These are phyloP conservation scores for Potamarius usumacintae DNA, from an alignment of 2,113 vertebrate genomes.

Conservation along the genomic window DNA sequence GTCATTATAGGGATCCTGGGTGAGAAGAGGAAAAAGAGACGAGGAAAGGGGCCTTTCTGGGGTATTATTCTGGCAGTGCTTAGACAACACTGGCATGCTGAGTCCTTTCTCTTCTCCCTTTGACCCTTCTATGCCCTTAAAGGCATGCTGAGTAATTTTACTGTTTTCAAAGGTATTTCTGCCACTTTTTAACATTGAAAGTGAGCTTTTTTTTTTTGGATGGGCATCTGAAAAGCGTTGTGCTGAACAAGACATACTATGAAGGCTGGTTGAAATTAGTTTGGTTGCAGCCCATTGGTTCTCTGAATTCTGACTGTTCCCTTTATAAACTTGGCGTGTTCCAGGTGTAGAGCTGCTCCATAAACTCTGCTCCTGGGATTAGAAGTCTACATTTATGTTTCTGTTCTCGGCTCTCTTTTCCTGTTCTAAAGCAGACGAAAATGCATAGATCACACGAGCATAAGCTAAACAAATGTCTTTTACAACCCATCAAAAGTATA, in stretches of 20 bases:
- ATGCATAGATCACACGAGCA: constrained; percentile 43
- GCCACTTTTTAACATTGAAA: not conserved
- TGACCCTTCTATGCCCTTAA: constrained; percentile 12
- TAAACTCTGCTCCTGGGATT: not conserved
- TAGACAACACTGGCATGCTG: constrained; percentile 6
- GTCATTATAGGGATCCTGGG: constrained; percentile 29
- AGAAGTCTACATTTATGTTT: constrained; percentile 16
- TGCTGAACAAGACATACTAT: not conserved
- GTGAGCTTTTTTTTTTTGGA: not conserved
- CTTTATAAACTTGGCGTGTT: not conserved
- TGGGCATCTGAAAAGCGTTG: not conserved
- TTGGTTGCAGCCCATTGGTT: not conserved
- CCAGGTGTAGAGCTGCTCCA: constrained; percentile 14
- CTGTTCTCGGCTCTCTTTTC: not conserved
- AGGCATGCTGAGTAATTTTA: not conserved
- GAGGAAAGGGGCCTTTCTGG: constrained; percentile 1
- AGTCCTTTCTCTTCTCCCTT: not conserved
- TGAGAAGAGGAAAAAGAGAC: constrained; percentile 4
- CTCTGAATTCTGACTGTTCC: not conserved
- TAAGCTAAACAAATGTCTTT: constrained; percentile 49
- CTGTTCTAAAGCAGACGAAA: constrained; percentile 44
- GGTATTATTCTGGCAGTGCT: not conserved
- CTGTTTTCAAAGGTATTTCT: not conserved
- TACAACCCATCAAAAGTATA: constrained; percentile 39
- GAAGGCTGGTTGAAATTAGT: not conserved